These are phyloP conservation scores for Conus ventricosus DNA, from an alignment of 1,140 invertebrate genomes.

Conservation along the genomic window DNA sequence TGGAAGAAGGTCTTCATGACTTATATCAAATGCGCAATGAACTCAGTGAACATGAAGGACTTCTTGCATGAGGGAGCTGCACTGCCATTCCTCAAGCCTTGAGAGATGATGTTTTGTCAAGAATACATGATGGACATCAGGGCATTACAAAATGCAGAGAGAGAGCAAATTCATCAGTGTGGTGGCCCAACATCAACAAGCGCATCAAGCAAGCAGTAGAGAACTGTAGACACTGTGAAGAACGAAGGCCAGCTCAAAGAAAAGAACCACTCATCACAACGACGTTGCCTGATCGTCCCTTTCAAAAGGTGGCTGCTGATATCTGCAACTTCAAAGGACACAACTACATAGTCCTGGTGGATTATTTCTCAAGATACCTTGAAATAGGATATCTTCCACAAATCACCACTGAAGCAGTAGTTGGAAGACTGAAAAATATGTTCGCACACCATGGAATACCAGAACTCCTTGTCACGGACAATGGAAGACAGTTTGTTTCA, in stretches of 20 bases:
- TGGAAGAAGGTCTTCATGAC: too few species aligned
- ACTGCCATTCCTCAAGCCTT: not conserved
- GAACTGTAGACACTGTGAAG: not conserved
- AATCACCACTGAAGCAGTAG: slow-evolving; percentile 41
- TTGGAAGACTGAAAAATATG: slow-evolving; percentile 41
- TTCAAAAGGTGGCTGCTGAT: slow-evolving; percentile 13
- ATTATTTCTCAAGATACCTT: slow-evolving; percentile 49
- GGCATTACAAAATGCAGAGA: not conserved
- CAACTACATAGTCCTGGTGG: slow-evolving; percentile 45
- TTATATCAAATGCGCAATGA: too few species aligned
- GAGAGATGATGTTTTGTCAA: not conserved
- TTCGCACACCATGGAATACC: slow-evolving; percentile 54
- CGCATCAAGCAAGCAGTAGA: not conserved
- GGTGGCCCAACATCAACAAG: not conserved
- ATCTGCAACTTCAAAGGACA: slow-evolving; percentile 23
- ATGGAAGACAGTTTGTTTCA: slow-evolving; percentile 52
- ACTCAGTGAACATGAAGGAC: too few species aligned
- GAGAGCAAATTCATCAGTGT: not conserved
- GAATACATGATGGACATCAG: not conserved
- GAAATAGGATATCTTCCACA: slow-evolving; percentile 37
- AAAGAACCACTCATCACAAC: not conserved
- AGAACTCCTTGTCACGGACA: slow-evolving; percentile 50
- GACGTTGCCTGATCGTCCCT: not conserved
- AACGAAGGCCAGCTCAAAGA: not conserved
- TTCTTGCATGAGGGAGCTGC: not conserved